Conservation (phyloP, 2,797 vertebrate species). For the Nothura maculosa region DNA sequence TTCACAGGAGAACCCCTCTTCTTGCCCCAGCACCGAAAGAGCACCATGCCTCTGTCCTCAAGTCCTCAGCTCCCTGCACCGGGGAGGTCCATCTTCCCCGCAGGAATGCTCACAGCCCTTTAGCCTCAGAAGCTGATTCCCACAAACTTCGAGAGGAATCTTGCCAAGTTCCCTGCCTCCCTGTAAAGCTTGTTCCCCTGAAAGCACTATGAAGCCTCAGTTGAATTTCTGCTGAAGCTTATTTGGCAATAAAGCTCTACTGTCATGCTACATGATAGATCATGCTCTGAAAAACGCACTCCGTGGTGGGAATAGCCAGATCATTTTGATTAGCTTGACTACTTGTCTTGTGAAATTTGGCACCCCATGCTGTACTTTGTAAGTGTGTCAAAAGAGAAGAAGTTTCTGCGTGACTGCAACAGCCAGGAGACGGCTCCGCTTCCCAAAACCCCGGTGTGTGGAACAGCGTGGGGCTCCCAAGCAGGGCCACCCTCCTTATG, state of each 20-base stretch:
- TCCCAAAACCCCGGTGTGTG: not conserved
- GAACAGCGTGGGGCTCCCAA: not conserved
- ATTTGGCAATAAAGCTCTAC: slow-evolving; percentile 7
- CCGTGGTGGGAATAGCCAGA: slow-evolving; percentile 26
- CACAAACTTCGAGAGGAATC: not conserved
- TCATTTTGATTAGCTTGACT: not conserved
- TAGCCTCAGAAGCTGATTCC: not conserved
- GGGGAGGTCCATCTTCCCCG: not conserved
- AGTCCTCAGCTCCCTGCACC: not conserved
- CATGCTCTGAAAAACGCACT: not conserved
- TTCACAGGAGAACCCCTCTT: not conserved
- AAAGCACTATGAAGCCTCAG: not conserved
- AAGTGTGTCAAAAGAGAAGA: not conserved
- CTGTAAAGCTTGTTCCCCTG: not conserved
- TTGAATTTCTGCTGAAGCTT: not conserved
- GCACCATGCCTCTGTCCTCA: not conserved
- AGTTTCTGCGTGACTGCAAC: not conserved
- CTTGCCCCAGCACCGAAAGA: not conserved
- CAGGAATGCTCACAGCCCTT: not conserved
- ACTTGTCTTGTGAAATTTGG: slow-evolving; percentile 26
- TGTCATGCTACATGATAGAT: not conserved
- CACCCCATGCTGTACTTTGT: fast-evolving
- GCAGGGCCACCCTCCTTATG: fast-evolving
- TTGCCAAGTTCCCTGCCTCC: not conserved
- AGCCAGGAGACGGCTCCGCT: fast-evolving